phyloP scores from a whole-genome alignment of 2,797 vertebrate genomes.

The Mormyrops attenuatus region DNA sequence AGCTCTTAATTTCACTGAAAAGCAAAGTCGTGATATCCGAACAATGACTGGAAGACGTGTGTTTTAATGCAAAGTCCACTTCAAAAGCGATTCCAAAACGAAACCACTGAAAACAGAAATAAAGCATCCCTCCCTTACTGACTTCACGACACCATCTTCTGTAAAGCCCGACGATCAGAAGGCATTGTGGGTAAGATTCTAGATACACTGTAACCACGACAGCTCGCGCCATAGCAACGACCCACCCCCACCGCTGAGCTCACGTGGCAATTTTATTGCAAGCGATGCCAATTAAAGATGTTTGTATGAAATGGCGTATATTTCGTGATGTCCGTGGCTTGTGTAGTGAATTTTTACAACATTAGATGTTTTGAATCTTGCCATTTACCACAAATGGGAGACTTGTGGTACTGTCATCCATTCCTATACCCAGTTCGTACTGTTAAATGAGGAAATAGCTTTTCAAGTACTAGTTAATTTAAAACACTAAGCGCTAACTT shows the following conservation, averaged over 20 bases:
- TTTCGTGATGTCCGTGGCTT: not conserved
- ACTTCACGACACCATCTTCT: slow-evolving; percentile 14
- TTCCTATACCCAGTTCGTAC: not conserved
- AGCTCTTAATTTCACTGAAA: not conserved
- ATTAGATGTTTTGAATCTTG: not conserved
- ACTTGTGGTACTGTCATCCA: not conserved
- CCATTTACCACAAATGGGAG: not conserved
- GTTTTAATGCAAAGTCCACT: too few relatives aligned
- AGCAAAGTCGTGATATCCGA: not conserved
- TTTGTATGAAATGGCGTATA: not conserved
- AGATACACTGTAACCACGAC: slow-evolving; percentile 51
- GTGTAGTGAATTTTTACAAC: not conserved
- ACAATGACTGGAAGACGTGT: too few relatives aligned
- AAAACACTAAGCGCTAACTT: not conserved
- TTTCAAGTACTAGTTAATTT: not conserved
- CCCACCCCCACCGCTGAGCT: not conserved
- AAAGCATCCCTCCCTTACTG: not conserved
- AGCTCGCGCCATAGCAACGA: slow-evolving; percentile 50
- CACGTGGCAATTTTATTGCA: not conserved
- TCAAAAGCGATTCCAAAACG: not conserved
- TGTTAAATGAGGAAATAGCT: not conserved
- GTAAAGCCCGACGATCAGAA: not conserved
- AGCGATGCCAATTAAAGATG: not conserved
- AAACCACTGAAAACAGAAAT: not conserved
- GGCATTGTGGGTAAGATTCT: slow-evolving; percentile 51